Percentiles rank a stretch among this genome's conserved stretches.
These are phyloP conservation scores for Harpagoxenus sublaevis DNA, from an alignment of 2,888 invertebrate genomes.

Conservation along the genomic window DNA sequence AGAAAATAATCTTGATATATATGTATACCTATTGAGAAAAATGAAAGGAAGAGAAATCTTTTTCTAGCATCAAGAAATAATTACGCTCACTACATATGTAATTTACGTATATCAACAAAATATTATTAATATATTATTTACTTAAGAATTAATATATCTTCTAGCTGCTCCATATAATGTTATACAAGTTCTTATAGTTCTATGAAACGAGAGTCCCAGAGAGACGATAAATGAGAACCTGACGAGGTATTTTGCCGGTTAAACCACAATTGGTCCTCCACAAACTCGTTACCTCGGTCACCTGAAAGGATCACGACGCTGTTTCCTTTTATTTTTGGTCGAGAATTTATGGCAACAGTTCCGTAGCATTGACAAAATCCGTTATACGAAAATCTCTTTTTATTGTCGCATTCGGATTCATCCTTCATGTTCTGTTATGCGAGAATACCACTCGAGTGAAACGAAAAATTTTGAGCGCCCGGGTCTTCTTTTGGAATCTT, in stretches of 20 bases:
- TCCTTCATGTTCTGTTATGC: slow-evolving; percentile 5
- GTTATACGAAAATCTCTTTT: slow-evolving; percentile 4
- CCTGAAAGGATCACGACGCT: background rate
- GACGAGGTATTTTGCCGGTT: slow-evolving; percentile 40
- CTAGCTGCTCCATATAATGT: background rate
- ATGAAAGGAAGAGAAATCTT: background rate
- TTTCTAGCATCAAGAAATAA: background rate
- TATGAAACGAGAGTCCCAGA: background rate
- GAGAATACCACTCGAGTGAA: background rate
- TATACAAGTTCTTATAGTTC: background rate
- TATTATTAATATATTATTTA: background rate
- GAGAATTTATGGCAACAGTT: slow-evolving; percentile 1
- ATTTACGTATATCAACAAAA: background rate
- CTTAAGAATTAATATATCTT: background rate
- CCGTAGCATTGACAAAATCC: background rate
- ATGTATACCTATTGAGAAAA: background rate
- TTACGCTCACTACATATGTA: background rate
- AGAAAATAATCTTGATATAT: background rate
- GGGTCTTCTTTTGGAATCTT: background rate
- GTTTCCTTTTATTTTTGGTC: slow-evolving; percentile 10
- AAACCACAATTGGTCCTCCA: slow-evolving; percentile 21
- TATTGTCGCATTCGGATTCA: slow-evolving; percentile 14
- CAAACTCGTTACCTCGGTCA: slow-evolving; percentile 30
- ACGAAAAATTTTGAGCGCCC: background rate
- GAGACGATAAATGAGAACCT: slow-evolving; percentile 44